Evolutionary conservation across 2,888 invertebrate genomes (phyloP).

Genomic region (Hirtodrosophila cameraria): DNA sequence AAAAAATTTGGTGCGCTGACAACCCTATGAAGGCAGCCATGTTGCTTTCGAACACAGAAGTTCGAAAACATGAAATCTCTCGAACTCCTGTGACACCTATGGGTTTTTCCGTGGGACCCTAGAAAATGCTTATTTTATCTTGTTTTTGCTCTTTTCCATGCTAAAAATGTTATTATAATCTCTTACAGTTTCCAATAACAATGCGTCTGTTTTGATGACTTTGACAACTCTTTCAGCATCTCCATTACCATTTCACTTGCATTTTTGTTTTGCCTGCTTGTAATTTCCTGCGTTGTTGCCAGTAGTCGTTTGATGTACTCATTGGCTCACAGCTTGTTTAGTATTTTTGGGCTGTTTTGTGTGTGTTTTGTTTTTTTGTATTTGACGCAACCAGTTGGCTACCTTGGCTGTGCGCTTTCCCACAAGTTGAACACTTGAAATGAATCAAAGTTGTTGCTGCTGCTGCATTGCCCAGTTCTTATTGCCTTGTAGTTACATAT

Average conservation of each 20-base stretch:
- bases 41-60: no score
- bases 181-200: no score
- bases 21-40: no score
- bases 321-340: not conserved
- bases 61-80: no score
- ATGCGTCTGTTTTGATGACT: not conserved
- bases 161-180: no score
- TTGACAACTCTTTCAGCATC: not conserved
- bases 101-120: no score
- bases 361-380: slow-evolving; percentile 1
- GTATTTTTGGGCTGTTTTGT: not conserved
- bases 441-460: slow-evolving; percentile 55
- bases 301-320: not conserved
- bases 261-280: not conserved
- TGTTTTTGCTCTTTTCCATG: no score
- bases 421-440: slow-evolving; percentile 55
- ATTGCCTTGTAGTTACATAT: slow-evolving; percentile 59
- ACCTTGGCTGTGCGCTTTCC: slow-evolving; percentile 59
- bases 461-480: slow-evolving; percentile 61
- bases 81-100: no score
- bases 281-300: slow-evolving; percentile 23
- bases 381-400: slow-evolving; percentile 38
- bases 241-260: not conserved
- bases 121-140: no score
- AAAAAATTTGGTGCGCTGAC: no score